Evolutionary conservation across 1,140 invertebrate species (phyloP).

Genomic region (Leptestheria dahalacensis): DNA sequence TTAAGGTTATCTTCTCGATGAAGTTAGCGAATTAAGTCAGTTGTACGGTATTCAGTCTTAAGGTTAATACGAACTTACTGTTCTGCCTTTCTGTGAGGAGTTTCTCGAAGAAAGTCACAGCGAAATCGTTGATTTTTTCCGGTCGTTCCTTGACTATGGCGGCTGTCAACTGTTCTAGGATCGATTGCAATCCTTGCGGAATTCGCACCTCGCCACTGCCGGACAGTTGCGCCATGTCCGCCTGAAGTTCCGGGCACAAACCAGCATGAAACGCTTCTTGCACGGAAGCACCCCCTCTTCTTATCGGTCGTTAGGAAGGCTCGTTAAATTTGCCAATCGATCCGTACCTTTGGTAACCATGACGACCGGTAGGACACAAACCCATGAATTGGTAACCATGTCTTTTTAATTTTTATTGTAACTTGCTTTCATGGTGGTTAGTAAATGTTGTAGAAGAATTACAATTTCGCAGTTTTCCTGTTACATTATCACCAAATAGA

Average conservation of each 20-base stretch:
- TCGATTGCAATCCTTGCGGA: not conserved
- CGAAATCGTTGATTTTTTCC: conserved; percentile 6
- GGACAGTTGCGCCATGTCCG: not conserved
- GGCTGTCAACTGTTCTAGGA: conserved; percentile 5
- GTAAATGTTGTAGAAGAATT: no score
- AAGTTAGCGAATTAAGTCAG: no score
- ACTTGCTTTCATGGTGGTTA: no score
- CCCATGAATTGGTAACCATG: not conserved
- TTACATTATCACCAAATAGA: no score
- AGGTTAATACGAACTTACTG: not conserved
- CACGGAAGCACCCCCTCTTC: not conserved
- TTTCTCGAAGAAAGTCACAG: conserved; percentile 5
- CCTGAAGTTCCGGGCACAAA: not conserved
- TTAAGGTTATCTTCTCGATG: no score
- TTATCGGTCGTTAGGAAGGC: no score
- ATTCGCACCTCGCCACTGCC: conserved; percentile 5
- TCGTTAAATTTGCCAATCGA: no score
- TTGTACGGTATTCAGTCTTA: not conserved
- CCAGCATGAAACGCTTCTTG: not conserved
- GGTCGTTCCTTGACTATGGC: conserved; percentile 8
- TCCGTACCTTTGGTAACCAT: not conserved
- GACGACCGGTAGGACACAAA: not conserved
- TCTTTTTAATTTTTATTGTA: no score
- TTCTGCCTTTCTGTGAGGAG: conserved; percentile 3
- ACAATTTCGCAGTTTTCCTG: no score